A percentile compares a stretch with the other conserved stretches of the same genome.
phyloP scores from a whole-genome alignment of 2,113 vertebrate species.

The Hippocampus mohnikei region DNA sequence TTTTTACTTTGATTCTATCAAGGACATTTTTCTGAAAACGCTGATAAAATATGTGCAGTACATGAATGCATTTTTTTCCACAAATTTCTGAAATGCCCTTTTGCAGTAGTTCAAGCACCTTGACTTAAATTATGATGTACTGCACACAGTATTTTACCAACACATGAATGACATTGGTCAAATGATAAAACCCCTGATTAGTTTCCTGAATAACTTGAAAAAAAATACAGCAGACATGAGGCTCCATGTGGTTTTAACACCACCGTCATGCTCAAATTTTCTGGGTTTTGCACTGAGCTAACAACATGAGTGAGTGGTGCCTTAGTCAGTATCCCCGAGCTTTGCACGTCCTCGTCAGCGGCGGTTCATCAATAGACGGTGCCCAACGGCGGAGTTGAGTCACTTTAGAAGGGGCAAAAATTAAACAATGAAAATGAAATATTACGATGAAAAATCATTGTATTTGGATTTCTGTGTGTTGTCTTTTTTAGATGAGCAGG shows the following conservation, averaged over 20 bases:
- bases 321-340: constrained; percentile 59
- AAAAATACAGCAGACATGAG: constrained; percentile 51
- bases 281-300: constrained; percentile 61
- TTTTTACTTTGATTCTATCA: neutral
- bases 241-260: constrained; percentile 57
- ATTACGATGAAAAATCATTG: too few species aligned
- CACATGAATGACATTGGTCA: constrained; percentile 38
- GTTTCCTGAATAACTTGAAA: constrained; percentile 47
- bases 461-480: too few species aligned
- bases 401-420: too few species aligned
- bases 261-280: constrained; percentile 41
- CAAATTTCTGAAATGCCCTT: neutral
- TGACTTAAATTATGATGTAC: neutral
- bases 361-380: too few species aligned
- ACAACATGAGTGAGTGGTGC: constrained; percentile 55
- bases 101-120: neutral
- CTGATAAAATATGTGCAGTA: neutral
- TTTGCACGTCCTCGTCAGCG: constrained; percentile 51
- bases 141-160: constrained; percentile 13
- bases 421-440: too few species aligned
- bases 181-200: constrained; percentile 29
- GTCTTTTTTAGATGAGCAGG: too few species aligned
- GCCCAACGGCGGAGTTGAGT: too few species aligned
- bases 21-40: neutral
- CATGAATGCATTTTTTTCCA: neutral